Percentiles rank a stretch among this genome's conserved stretches.
Evolutionary conservation across 2,888 invertebrate genomes (phyloP).

Genomic region (Dynastes hyllus): DNA sequence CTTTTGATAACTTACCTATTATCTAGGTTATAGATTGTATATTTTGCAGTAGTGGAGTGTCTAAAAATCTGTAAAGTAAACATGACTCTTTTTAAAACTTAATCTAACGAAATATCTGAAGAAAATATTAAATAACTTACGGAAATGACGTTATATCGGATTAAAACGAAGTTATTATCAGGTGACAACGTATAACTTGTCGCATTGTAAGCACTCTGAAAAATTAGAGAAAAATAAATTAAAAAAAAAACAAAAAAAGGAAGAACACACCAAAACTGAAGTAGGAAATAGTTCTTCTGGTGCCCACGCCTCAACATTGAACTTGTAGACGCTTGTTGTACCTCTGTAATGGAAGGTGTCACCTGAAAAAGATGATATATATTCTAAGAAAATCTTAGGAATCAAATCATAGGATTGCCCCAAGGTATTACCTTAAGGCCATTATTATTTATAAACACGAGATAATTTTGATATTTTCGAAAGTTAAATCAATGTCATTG

Average conservation of each 20-base stretch:
- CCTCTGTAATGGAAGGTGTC: conserved; percentile 74
- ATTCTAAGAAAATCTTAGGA: neutral
- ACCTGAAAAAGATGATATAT: conserved; percentile 68
- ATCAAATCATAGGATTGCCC: too few species aligned
- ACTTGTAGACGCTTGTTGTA: conserved; percentile 68
- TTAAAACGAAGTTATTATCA: conserved; percentile 61
- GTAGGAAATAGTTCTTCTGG: conserved; percentile 69
- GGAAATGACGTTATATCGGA: conserved; percentile 63
- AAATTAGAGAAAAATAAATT: conserved; percentile 53
- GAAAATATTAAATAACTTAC: conserved; percentile 58
- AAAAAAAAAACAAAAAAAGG: neutral
- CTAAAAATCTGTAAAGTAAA: conserved; percentile 75
- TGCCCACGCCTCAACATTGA: conserved; percentile 69
- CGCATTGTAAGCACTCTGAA: conserved; percentile 66
- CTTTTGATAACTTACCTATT: conserved; percentile 70
- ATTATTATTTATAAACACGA: too few species aligned
- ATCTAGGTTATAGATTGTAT: conserved; percentile 76
- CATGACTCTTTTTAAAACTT: neutral
- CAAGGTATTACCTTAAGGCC: too few species aligned
- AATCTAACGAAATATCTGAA: neutral
- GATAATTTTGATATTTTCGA: too few species aligned
- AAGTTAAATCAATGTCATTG: too few species aligned
- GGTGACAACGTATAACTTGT: conserved; percentile 66
- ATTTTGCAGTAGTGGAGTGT: conserved; percentile 79
- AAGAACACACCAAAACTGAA: conserved; percentile 71